phyloP scores from a whole-genome alignment of 2,888 invertebrate genomes.

The Xestia ashworthii region DNA sequence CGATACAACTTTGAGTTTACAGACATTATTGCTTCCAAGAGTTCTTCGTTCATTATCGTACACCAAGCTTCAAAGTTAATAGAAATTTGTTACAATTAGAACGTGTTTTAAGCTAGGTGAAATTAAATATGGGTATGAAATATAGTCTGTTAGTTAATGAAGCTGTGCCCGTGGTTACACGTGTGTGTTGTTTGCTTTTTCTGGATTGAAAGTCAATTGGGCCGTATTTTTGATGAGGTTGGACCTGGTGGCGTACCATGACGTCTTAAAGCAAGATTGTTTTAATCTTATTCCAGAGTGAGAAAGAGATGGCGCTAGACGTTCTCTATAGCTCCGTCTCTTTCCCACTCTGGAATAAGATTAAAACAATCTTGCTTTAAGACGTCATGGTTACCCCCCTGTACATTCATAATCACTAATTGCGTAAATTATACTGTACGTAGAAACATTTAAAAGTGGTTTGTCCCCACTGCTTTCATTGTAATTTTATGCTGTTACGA shows the following conservation, averaged over 20 bases:
- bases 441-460: neutral
- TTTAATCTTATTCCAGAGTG: too few species aligned
- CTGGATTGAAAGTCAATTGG: neutral
- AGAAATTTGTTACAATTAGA: slow-evolving; percentile 58
- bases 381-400: too few species aligned
- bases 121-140: slow-evolving; percentile 19
- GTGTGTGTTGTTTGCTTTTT: neutral
- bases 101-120: slow-evolving; percentile 19
- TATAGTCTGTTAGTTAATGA: neutral
- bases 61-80: slow-evolving; percentile 55
- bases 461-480: too few species aligned
- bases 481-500: too few species aligned
- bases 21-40: slow-evolving; percentile 76
- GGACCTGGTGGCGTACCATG: too few species aligned
- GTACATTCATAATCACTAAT: neutral
- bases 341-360: too few species aligned
- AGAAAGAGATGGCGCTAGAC: too few species aligned
- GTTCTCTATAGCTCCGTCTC: too few species aligned
- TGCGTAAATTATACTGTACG: neutral
- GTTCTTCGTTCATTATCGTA: slow-evolving; percentile 76
- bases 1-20: slow-evolving; percentile 68
- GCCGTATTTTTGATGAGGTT: neutral
- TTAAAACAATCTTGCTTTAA: too few species aligned
- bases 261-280: too few species aligned
- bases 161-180: neutral